Evolutionary conservation across 2,888 invertebrate species (phyloP), one percentile per base, ranked within the genome.

Genomic region (Orthosia incerta): DNA sequence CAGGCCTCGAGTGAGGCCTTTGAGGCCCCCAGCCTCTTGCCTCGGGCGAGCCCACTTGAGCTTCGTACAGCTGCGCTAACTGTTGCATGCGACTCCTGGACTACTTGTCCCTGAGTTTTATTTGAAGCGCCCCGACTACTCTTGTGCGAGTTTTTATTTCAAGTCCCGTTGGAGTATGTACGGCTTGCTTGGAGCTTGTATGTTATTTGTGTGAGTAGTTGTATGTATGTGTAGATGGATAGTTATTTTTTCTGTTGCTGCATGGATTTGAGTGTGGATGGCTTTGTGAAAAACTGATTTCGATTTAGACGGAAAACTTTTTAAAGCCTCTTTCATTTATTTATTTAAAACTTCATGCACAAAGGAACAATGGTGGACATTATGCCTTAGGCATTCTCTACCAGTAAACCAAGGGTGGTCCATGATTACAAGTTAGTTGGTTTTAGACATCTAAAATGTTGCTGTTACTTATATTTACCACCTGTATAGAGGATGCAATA

Each of bases 1-100:
- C 74, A 79, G 71, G 86, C 46, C 82, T 86, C 71, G 76, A 87
- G 82, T 66, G 79, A 71, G 87, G 86, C 82, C 88, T 88, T 86
- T 88, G 86, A 86, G 74, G 87, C 84, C 82, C 77, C 68, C 68
- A 88, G 86, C 82, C 88, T 83, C 87, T 86, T 83, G 87, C 84
- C 86, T 82, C 76, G 69, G 75, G 86, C 74, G 71, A 78, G 80
- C 79, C 86, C 87, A 88, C 88, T 87, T 77, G 74, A 84, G 76
- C 73, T 79, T 78, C 73, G 77, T 71, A 86, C 80, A 79, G 78
- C 79, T 82, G 78, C 82, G 80, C 83, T 88, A 87, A 88, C 87
- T 87, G 88, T 87, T 87, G 87, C 87, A 87, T 80, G 86, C 74
- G 84, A 80, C 86, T 83, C 80, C 53, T 70, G 66, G 83, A 87